Base-by-base conservation (phyloP, 2,797 vertebrate genomes). In the Channa striata region DNA sequence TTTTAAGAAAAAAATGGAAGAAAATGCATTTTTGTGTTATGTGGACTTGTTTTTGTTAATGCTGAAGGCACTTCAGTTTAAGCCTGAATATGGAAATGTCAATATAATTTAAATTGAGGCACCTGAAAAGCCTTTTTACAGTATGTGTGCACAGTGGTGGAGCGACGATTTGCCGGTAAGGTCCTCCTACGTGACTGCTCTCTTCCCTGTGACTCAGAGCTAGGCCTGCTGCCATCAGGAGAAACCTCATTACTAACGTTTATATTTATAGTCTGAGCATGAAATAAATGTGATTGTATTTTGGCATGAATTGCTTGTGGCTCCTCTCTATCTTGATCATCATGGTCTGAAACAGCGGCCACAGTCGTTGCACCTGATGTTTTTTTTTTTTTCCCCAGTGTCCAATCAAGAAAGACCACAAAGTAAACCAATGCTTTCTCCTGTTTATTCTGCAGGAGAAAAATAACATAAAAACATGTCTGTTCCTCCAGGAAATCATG, bases 171-270 rank as follows among this genome's bases (percentile, higher is more conserved):
- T 43, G n/a, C 40, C 37, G 16, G 14, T 34, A 12, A 1, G 5
- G 49, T 54, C 44, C 21, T 59, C 21, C 50, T 23, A 8, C 58
- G 25, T 17, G 59, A 19, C 20, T 14, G 3, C 19, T 44, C 19
- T 47, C 23, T 56, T 64, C 20, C 13, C 20, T 16, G 19, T 49
- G 56, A 64, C 44, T 17, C 20, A 70, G 57, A 54, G 19, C 20
- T 52, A 63, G 47, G 44, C 58, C 46, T 36, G 53, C 42, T 14
- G 54, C 58, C 46, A 42, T 6, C 14, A 66, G 57, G 49, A 61
- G 62, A 77, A 52, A 42, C 46, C 47, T 85, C 72, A 74, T 80
- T 61, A 85, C 58, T 0, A 8, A 20, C 74, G 63, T 85, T 85
- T 85, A 72, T 50, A 48, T 74, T 80, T 33, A 61, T 48, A 65